phyloP scores from a whole-genome alignment of 2,888 invertebrate genomes.

The Thelaira solivaga region DNA sequence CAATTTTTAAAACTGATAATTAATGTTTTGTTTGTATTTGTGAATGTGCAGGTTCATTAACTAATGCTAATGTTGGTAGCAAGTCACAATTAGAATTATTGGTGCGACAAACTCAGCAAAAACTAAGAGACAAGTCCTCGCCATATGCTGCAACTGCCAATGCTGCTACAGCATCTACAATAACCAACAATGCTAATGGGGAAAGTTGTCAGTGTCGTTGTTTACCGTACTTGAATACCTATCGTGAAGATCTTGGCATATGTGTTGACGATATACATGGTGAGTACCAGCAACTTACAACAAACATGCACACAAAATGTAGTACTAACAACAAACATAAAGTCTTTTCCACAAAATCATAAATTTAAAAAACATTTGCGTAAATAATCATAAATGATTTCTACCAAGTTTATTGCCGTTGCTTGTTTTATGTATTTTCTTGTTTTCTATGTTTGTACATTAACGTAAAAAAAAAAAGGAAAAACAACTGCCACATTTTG shows the following conservation, averaged over 20 bases:
- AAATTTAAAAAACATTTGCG: conserved; percentile 47
- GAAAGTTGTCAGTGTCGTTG: conserved; percentile 86
- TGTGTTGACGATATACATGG: conserved; percentile 92
- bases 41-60: conserved; percentile 63
- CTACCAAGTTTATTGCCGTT: conserved; percentile 29
- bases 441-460: not conserved
- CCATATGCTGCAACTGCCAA: conserved; percentile 29
- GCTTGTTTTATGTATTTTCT: conserved; percentile 46
- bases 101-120: conserved; percentile 67
- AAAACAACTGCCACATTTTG: conserved; percentile 19
- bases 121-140: conserved; percentile 43
- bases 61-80: conserved; percentile 52
- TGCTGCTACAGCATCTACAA: conserved; percentile 28
- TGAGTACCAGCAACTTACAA: conserved; percentile 76
- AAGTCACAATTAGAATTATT: conserved; percentile 67
- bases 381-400: conserved; percentile 44
- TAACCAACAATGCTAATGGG: conserved; percentile 58
- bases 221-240: conserved; percentile 85
- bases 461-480: not conserved
- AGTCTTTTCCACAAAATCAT: conserved; percentile 26
- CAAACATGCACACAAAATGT: not conserved
- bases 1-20: no score
- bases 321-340: conserved; percentile 11
- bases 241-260: conserved; percentile 89
- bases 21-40: conserved; percentile 1